These are phyloP conservation scores for Forbesichthys agassizii DNA, from an alignment of 2,113 vertebrate genomes.

Conservation along the genomic window DNA sequence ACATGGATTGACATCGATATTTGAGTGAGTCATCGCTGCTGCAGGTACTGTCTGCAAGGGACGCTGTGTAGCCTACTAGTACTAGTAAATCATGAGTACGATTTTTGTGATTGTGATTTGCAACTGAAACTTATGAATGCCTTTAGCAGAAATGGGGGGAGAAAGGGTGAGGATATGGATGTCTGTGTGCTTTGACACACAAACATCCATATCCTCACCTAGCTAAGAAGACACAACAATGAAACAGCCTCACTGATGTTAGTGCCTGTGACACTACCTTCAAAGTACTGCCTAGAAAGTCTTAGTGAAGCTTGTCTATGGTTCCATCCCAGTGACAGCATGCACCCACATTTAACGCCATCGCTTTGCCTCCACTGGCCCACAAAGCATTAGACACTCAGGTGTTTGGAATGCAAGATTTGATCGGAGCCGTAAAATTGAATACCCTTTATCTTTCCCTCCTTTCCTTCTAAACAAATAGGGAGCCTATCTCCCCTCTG, in stretches of 20 bases:
- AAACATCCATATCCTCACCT: not conserved
- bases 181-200: not conserved
- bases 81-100: too few relatives aligned
- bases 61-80: too few relatives aligned
- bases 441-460: slow-evolving; percentile 33
- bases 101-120: too few relatives aligned
- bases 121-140: too few relatives aligned
- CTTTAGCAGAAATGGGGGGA: not conserved
- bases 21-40: too few relatives aligned
- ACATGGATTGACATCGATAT: too few relatives aligned
- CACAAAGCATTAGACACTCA: slow-evolving; percentile 37
- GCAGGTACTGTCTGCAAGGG: too few relatives aligned
- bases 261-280: too few relatives aligned
- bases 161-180: not conserved
- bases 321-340: not conserved
- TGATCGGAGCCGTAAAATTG: slow-evolving; percentile 44
- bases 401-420: slow-evolving; percentile 23
- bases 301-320: slow-evolving; percentile 14
- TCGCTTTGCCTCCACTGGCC: slow-evolving; percentile 8
- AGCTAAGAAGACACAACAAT: not conserved
- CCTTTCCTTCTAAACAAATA: slow-evolving; percentile 43
- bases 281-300: not conserved
- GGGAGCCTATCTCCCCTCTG: slow-evolving; percentile 43
- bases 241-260: too few relatives aligned
- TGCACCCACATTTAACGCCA: not conserved